Evolutionary conservation across 2,113 vertebrate genomes (phyloP), one percentile per base, ranked within the genome.

Genomic region (Picathartes gymnocephalus): DNA sequence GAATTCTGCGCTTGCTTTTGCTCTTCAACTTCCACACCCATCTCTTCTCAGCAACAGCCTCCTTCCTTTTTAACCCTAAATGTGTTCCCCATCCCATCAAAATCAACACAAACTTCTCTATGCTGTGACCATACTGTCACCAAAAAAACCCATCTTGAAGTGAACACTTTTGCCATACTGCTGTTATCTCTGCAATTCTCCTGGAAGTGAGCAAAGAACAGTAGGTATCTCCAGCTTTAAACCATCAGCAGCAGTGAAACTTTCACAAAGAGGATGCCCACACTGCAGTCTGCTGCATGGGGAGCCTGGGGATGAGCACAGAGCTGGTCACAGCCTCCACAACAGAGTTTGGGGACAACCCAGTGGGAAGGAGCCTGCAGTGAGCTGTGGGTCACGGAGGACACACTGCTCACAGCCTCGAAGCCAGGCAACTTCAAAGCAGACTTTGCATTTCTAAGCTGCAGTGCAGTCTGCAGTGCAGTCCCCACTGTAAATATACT

Each of bases 381-480:
- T 3, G 76, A 84, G 91, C 60, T 40, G 51, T 58, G 72, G 86
- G 95, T 86, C 74, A 58, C 4, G 0, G 30, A 90, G 80, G 86
- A 81, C 83, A 68, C 6, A 1, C 64, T 76, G 77, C 61, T 87
- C 25, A 64, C 13, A 70, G 47, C 72, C 81, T 51, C 69, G 11
- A 30, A 88, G 31, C 47, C 91, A 81, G 40, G 12, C 54, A 83
- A 78, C 53, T 95, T 81, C 35, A 2, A 74, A 76, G 48, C 0
- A 83, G 69, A 56, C 61, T 94, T 47, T 3, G 16, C 1, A 0
- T 56, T 86, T 40, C 56, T 4, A 24, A 81, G 56, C 95, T 97
- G 94, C 96, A 96, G 24, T 95, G 96, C 88, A 86, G 81, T 20
- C 96, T 97, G 96, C 96, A 96, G 88, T 94, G 95, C 94, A 92